Evolutionary conservation across 2,113 vertebrate genomes (phyloP), one percentile per base, ranked within the genome.

Genomic region (Puffinus mauretanicus): DNA sequence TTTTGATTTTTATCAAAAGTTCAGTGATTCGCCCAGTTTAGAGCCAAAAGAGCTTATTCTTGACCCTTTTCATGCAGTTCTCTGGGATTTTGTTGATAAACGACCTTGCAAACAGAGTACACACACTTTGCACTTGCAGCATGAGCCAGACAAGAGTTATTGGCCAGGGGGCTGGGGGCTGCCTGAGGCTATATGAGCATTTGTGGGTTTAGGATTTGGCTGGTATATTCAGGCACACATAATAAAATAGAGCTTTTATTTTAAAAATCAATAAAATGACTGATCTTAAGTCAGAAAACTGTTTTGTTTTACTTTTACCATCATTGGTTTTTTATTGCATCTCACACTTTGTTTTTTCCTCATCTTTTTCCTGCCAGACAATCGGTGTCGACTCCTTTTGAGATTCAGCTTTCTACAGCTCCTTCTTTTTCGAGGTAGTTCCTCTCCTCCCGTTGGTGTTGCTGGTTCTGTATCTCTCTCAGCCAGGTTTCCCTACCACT

Each of bases 221-320:
- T 91, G 82, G 78, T 86, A 91, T 96, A 97, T 97, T 97, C 93
- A 97, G 97, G 83, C 51, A 82, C 94, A 96, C 92, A 88, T 91
- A 95, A 94, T 92, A 97, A 97, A 93, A 97, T 65, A 57, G 88
- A 84, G 85, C 42, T 96, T 94, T 95, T 97, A 93, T 97, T 96
- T 97, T 93, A 93, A 92, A 97, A 97, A 97, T 98, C 97, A 97
- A 97, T 98, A 96, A 96, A 97, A 91, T 84, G 86, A 93, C 96
- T 88, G 96, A 96, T 96, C 86, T 83, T 96, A 96, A 96, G 94
- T 94, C 90, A 94, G 88, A 93, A 96, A 95, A 91, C 44, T 20
- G 2, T 91, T 96, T 89, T 95, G 75, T 57, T 97, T 96, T 93
- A 95, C 94, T 95, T 96, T 94, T 16, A 11, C 71, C 62, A 67